Base-by-base conservation (phyloP, 2,888 invertebrate genomes). In the Cantharis rustica region DNA sequence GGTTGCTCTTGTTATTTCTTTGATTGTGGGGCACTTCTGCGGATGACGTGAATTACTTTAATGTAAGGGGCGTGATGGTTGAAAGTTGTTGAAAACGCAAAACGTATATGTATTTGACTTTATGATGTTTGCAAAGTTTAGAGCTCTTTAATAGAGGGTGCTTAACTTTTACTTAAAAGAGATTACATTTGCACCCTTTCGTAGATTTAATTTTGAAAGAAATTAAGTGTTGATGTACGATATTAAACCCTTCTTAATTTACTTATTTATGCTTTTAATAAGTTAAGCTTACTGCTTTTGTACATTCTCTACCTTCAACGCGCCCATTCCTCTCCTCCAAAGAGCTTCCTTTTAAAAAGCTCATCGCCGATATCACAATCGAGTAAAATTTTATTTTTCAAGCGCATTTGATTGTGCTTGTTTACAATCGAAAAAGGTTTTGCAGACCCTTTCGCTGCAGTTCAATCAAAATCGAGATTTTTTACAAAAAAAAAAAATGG, bases 111-210 rank as follows among this genome's bases (percentile, higher is more conserved):
- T 77, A 75, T 79, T 79, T 75, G 79, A 77, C 77, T 79, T 77
- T 77, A 77, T 79, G 79, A 79, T 77, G 77, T 79, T 79, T 79
- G 79, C 73, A 71, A 79, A 79, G 69, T 79, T 79, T 79, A 79
- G 77, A 79, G 79, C 79, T 75, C 79, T 75, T 77, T 79, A 77
- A 78, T 78, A 79, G 79, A 79, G 72, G 75, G 77, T 72, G 77
- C 79, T 79, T 75, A 72, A 79, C 77, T 77, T 77, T 79, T 79
- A 77, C 79, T 79, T 79, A 77, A 75, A 69, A 69, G 71, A 75
- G 77, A 79, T 79, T 79, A 79, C 75, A 74, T 79, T 79, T 77
- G 76, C 79, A 75, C 77, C 77, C 77, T 77, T 79, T 77, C 72
- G 75, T 31, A 79, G 77, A 79, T 79, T 79, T 79, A 79, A 79